These are phyloP conservation scores for Maniola hyperantus DNA, from an alignment of 2,888 invertebrate species.

Conservation along the genomic window DNA sequence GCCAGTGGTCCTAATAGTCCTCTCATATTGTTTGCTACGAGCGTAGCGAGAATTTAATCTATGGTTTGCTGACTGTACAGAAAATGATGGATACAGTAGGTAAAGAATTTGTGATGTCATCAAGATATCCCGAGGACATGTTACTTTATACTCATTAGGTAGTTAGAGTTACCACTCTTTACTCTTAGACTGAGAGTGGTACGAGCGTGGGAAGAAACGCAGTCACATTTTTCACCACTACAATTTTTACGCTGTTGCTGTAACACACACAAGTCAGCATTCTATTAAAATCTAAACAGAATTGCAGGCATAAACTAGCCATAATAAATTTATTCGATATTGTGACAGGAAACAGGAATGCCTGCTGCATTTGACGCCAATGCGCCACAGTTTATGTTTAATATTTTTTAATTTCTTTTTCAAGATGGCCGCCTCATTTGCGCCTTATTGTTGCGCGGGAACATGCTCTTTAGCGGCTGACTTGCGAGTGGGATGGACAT, in stretches of 20 bases:
- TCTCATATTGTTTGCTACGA: too few species aligned
- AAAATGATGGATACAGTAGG: too few species aligned
- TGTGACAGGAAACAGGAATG: slow-evolving; percentile 39
- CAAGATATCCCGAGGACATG: too few species aligned
- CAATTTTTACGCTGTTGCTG: slow-evolving; percentile 1
- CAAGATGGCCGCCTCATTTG: slow-evolving; percentile 64
- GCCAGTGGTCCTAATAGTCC: too few species aligned
- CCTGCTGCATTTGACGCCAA: slow-evolving; percentile 34
- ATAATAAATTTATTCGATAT: slow-evolving; percentile 26
- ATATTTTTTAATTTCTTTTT: slow-evolving; percentile 47
- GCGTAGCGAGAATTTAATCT: neutral
- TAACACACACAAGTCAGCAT: neutral
- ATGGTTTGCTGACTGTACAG: too few species aligned
- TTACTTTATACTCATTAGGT: neutral
- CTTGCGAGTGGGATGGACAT: slow-evolving; percentile 36
- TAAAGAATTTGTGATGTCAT: too few species aligned
- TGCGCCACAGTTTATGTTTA: slow-evolving; percentile 33
- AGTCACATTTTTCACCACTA: slow-evolving; percentile 2
- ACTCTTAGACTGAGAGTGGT: neutral
- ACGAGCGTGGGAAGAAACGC: neutral
- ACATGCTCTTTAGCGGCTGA: slow-evolving; percentile 34
- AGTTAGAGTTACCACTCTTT: neutral
- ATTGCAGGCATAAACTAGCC: slow-evolving; percentile 13
- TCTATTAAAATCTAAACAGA: slow-evolving; percentile 16
- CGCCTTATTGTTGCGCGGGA: slow-evolving; percentile 55